Evolutionary conservation across 2,113 vertebrate species (phyloP).

Genomic region (Myanophis thanlyinensis): DNA sequence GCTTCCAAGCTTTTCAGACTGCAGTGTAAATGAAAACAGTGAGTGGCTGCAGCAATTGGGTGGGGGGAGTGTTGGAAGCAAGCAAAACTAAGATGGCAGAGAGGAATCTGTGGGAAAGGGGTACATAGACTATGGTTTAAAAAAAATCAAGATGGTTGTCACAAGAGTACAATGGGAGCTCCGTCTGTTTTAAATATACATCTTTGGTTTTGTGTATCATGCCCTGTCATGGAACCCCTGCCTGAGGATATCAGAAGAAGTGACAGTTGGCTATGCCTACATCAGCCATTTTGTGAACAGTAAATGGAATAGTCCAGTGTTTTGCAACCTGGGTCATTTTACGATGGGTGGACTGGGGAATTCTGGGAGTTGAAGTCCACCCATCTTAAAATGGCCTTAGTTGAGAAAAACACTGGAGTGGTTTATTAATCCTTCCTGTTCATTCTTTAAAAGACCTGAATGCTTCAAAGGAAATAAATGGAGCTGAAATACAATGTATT

Average conservation of each 20-base stretch:
- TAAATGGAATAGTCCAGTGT: neutral
- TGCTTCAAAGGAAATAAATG: neutral
- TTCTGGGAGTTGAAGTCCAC: neutral
- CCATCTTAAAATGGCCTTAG: neutral
- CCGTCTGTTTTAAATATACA: neutral
- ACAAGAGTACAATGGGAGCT: neutral
- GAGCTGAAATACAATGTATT: neutral
- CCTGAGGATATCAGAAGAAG: neutral
- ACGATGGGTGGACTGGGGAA: neutral
- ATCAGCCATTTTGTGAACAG: neutral
- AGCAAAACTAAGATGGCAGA: neutral
- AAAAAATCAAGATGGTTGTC: neutral
- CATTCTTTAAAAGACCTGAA: neutral
- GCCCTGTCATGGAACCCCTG: neutral
- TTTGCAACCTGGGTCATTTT: neutral
- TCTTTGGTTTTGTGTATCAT: neutral
- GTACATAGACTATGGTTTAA: neutral
- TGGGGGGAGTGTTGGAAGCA: no score
- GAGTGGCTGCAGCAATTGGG: neutral
- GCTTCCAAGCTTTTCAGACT: neutral
- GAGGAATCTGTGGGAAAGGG: neutral
- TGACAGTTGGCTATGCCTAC: neutral
- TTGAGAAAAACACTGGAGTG: neutral
- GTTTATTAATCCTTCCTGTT: neutral
- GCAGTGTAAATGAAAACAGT: neutral